Evolutionary conservation across 2,888 invertebrate species (phyloP), one percentile per base, ranked within the genome.

Genomic region (Sesamia inferens): DNA sequence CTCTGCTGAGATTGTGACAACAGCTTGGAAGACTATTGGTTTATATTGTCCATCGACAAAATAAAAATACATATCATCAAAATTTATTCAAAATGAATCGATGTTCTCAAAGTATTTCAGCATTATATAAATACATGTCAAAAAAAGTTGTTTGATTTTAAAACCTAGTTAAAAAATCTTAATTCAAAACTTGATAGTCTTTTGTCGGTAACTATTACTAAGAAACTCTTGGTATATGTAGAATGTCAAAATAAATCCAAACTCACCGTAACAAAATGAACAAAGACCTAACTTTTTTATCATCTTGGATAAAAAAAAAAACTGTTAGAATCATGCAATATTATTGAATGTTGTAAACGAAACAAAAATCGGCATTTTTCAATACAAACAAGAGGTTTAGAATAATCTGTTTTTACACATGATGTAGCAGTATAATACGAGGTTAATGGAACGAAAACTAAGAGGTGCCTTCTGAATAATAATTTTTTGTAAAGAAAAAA

Each of bases 391-490:
- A 6, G 22, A 55, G 10, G 51, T 58, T n/a, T 22, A 51, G 65
- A 58, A 59, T 78, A 71, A 74, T 71, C 55, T 59, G 0, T 24
- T 31, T 71, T 74, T 62, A 67, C 75, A 64, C 59, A 58, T 71
- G 59, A 24, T 63, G 39, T n/a, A 67, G 24, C 76, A 76, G 63
- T 68, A 63, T 71, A 65, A 69, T 62, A 64, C 22, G 16, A 16
- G 69, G 58, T 69, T 75, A 80, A 83, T 80, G 61, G 57, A 76
- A 83, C n/a, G 80, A 74, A 83, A 76, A 83, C 67, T 74, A 58
- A 68, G 55, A 61, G 64, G 22, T 51, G 59, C n/a, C 55, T 74
- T 44, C n/a, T 51, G 78, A 82, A 79, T 82, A 68, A 62, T 64
- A 65, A 77, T 71, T 58, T 57, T 61, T 10, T 8, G 5, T 42